These are phyloP conservation scores for Tetrao urogallus DNA, from an alignment of 2,113 vertebrate genomes.

Conservation along the genomic window DNA sequence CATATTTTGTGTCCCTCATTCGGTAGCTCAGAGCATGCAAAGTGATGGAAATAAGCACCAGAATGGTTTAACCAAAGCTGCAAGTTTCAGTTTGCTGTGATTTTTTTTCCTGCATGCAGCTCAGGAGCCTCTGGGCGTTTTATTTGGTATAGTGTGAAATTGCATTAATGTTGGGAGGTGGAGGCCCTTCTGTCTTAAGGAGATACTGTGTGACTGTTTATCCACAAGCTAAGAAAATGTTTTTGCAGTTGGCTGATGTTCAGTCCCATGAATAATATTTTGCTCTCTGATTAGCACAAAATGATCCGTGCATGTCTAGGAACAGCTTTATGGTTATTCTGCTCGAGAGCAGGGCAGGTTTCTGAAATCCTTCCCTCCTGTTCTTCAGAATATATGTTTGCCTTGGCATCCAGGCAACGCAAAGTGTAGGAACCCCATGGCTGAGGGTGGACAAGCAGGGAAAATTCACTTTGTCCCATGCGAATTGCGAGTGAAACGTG, in stretches of 20 bases:
- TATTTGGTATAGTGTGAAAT: constrained; percentile 75
- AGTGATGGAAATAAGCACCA: constrained; percentile 38
- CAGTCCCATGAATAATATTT: constrained; percentile 50
- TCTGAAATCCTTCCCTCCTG: background rate
- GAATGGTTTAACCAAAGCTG: background rate
- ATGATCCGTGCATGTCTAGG: background rate
- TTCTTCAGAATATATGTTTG: constrained; percentile 52
- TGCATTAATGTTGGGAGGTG: constrained; percentile 28
- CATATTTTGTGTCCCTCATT: constrained; percentile 24
- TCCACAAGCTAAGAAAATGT: constrained; percentile 55
- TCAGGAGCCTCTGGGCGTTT: background rate
- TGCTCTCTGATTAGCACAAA: constrained; percentile 27
- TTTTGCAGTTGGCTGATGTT: constrained; percentile 19
- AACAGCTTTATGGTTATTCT: background rate
- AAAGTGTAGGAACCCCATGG: background rate
- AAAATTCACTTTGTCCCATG: constrained; percentile 11
- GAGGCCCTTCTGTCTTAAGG: constrained; percentile 34
- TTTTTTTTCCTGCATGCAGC: background rate
- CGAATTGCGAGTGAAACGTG: background rate
- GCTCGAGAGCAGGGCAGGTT: background rate
- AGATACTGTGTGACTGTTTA: constrained; percentile 58
- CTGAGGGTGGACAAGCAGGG: background rate
- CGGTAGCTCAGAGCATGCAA: constrained; percentile 45
- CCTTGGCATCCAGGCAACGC: constrained; percentile 44
- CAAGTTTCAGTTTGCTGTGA: constrained; percentile 20